Evolutionary conservation across 1,140 invertebrate genomes (phyloP), one percentile per base, ranked within the genome.

Genomic region (Sitophilus oryzae): DNA sequence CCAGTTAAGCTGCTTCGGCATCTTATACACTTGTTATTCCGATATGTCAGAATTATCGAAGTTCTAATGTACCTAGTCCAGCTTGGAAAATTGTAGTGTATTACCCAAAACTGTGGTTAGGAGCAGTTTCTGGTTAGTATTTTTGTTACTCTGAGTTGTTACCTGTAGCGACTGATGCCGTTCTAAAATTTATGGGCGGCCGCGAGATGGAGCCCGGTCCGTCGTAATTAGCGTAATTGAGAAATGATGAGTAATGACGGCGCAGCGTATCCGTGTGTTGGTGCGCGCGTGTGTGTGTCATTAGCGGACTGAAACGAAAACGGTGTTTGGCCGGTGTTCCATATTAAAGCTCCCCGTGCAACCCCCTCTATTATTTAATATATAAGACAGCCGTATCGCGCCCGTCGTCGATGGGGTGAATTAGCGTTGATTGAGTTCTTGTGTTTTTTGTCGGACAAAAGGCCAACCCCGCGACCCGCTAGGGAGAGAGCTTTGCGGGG

Each of bases 231-330:
- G 47, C 56, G 52, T 61, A 61, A 61, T 61, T 61, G 54, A 59
- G 60, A 53, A 61, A 61, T 55, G 52, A 64, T 64, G 62, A 64
- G 56, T 64, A 64, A 64, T 64, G 62, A 64, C 62, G 62, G 48
- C 62, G 62, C n/a, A n/a, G n/a, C n/a, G n/a, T n/a, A n/a, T n/a
- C n/a, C n/a, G n/a, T n/a, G n/a, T n/a, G n/a, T n/a, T n/a, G n/a
- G n/a, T n/a, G n/a, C n/a, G n/a, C n/a, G n/a, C n/a, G n/a, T n/a
- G 57, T 56, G 62, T 64, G 59, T 58, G 62, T 64, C 62, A 64
- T 60, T 59, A 58, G 57, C 52, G 56, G 56, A 56, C 58, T 64
- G 62, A 64, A 64, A 64, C 49, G 62, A 60, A 64, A 64, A 62
- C 56, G 50, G 46, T 64, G 62, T 64, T 60, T 42, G 44, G 52